These are phyloP conservation scores for Synanthedon formicaeformis DNA, from an alignment of 2,888 invertebrate genomes.

Conservation along the genomic window DNA sequence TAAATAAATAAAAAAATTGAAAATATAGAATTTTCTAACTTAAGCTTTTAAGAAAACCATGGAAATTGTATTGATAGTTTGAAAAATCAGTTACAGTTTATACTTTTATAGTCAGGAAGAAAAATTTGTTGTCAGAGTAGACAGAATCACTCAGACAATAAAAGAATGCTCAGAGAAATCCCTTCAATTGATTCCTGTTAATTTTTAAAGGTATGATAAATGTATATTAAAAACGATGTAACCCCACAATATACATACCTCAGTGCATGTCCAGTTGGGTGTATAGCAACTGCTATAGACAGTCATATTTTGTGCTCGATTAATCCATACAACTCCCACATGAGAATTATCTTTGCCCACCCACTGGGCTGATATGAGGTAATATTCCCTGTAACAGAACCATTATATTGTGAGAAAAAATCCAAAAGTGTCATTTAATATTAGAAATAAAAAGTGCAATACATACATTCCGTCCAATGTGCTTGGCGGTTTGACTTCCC, in stretches of 20 bases:
- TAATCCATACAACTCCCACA: slow-evolving; percentile 92
- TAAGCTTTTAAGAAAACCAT: no score
- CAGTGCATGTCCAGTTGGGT: slow-evolving; percentile 86
- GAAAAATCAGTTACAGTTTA: not conserved
- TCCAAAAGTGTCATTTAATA: not conserved
- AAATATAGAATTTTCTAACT: no score
- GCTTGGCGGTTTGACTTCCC: slow-evolving; percentile 79
- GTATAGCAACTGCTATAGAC: slow-evolving; percentile 87
- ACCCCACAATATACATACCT: slow-evolving; percentile 73
- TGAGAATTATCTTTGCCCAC: slow-evolving; percentile 81
- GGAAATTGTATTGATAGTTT: no score
- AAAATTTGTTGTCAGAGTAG: no score
- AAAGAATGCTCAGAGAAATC: no score
- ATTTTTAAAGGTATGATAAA: not conserved
- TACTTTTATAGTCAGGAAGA: no score
- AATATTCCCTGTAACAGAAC: slow-evolving; percentile 80
- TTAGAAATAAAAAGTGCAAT: not conserved
- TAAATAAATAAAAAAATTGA: no score
- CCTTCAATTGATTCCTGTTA: no score
- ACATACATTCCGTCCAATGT: slow-evolving; percentile 85
- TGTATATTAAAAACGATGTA: not conserved
- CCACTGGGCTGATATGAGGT: slow-evolving; percentile 93
- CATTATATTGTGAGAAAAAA: slow-evolving; percentile 1
- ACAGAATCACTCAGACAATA: not conserved
- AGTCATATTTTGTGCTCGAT: slow-evolving; percentile 91